These are phyloP conservation scores for Cotesia vestalis DNA, from an alignment of 1,140 invertebrate genomes.

Conservation along the genomic window DNA sequence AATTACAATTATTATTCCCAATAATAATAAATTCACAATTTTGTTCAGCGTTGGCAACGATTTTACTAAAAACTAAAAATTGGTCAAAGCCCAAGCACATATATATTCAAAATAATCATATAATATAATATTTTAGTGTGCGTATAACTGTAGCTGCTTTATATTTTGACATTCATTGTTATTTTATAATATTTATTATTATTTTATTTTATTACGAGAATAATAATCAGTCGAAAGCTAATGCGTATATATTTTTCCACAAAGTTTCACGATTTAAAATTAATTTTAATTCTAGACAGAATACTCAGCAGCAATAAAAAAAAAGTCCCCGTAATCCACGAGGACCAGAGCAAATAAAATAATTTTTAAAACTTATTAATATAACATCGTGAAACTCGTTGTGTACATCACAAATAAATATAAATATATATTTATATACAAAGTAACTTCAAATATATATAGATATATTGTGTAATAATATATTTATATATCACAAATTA, in stretches of 20 bases:
- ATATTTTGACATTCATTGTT: not conserved
- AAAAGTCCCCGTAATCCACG: not conserved
- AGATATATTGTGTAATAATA: constrained; percentile 46
- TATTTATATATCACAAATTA: constrained; percentile 50
- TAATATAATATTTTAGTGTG: not conserved
- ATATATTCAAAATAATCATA: not conserved
- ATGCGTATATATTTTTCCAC: constrained; percentile 4
- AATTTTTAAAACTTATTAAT: no score
- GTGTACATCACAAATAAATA: constrained; percentile 38
- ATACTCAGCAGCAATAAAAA: not conserved
- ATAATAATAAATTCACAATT: no score
- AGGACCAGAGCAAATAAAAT: constrained; percentile 1
- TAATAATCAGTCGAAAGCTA: constrained; percentile 10
- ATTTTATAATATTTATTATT: constrained; percentile 2
- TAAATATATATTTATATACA: constrained; percentile 56
- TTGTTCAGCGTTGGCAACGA: not conserved
- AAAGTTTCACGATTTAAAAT: not conserved
- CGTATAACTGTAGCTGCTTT: not conserved
- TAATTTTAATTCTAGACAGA: not conserved
- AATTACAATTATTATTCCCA: not conserved
- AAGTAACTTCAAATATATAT: constrained; percentile 54
- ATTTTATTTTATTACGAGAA: not conserved
- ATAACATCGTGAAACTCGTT: not conserved
- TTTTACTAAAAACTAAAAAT: not conserved
- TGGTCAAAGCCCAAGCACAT: no score